A percentile compares a stretch with the other conserved stretches of the same genome.
Evolutionary conservation across 2,888 invertebrate species (phyloP).

Genomic region (Dasysyrphus tricinctus): DNA sequence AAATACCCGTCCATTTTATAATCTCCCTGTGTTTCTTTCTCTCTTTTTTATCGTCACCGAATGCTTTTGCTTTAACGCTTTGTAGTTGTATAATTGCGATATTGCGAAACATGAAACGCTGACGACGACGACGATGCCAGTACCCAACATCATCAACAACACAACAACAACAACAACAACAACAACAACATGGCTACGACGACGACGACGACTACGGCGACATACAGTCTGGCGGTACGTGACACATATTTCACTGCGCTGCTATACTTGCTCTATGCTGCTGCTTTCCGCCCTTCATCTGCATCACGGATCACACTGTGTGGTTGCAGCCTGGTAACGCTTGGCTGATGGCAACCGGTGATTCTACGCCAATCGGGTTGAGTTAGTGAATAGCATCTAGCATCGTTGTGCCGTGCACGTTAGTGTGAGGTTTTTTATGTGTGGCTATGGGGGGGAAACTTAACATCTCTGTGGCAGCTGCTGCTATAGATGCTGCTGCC

Average conservation of each 20-base stretch:
- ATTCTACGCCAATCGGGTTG: constrained; percentile 51
- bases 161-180: constrained; percentile 30
- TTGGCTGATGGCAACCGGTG: constrained; percentile 62
- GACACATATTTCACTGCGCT: constrained; percentile 60
- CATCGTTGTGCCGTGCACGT: constrained; percentile 1
- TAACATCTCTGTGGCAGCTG: constrained; percentile 45
- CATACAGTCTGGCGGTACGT: constrained; percentile 71
- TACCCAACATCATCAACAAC: constrained; percentile 31
- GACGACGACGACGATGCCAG: constrained; percentile 34
- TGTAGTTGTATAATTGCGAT: constrained; percentile 65
- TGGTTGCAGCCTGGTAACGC: constrained; percentile 48
- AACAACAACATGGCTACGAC: constrained; percentile 39
- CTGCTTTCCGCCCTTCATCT: constrained; percentile 43
- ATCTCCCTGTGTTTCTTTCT: constrained; percentile 32
- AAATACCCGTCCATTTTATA: constrained; percentile 26
- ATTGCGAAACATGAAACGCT: constrained; percentile 64
- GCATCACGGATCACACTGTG: constrained; percentile 37
- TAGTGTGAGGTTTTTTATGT: constrained; percentile 34
- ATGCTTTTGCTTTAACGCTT: constrained; percentile 57
- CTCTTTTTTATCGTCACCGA: constrained; percentile 17
- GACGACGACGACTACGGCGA: constrained; percentile 59
- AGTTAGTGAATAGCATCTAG: constrained; percentile 44
- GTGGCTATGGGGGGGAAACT: not conserved
- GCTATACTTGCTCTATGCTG: constrained; percentile 24
- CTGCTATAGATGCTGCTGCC: constrained; percentile 47